Base-by-base conservation (phyloP, 2,113 vertebrate genomes). In the Noctilio leporinus region DNA sequence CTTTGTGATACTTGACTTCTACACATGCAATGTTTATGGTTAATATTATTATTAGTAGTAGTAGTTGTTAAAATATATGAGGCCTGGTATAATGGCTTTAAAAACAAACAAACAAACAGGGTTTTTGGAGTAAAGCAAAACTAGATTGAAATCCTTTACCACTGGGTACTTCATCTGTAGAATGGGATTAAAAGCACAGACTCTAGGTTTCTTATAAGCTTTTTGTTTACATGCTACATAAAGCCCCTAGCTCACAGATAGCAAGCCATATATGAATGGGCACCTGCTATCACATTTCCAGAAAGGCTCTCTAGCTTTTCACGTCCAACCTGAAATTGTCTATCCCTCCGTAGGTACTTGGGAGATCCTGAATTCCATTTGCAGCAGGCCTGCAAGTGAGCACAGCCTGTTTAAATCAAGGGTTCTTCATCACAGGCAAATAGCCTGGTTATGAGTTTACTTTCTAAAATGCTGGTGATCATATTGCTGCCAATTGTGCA, bases 401-500 rank as follows among this genome's bases (percentile, higher is more conserved):
- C 26, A 0, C 0, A 67, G 33, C 0, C 57, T 78, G 24, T 24
- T 49, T 53, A 82, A 91, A 89, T 35, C 30, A 76, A 78, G 15
- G 3, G 4, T 33, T 93, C 17, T 75, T 89, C 19, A 26, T 3
- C 86, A 20, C 33, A 49, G 26, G 14, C 51, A 78, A 77, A 91
- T 3, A 85, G 17, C 15, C 8, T 77, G 14, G 5, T 38, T 84
- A 64, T 92, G 53, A 94, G 64, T 96, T 81, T 82, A 73, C 69
- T 64, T 89, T 75, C 43, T 49, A 70, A 40, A 90, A 86, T 73
- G 49, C 26, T 80, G 33, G 76, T 80, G n/a, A 89, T 57, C 84
- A 83, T 76, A 85, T 73, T 88, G 51, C 43, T 89, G 17, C 55
- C 84, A 95, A 95, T 64, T 84, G 6, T 33, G 28, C 45, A 89